Evolutionary conservation across 2,113 vertebrate species (phyloP), one percentile per base, ranked within the genome.

Genomic region (Lates calcarifer): DNA sequence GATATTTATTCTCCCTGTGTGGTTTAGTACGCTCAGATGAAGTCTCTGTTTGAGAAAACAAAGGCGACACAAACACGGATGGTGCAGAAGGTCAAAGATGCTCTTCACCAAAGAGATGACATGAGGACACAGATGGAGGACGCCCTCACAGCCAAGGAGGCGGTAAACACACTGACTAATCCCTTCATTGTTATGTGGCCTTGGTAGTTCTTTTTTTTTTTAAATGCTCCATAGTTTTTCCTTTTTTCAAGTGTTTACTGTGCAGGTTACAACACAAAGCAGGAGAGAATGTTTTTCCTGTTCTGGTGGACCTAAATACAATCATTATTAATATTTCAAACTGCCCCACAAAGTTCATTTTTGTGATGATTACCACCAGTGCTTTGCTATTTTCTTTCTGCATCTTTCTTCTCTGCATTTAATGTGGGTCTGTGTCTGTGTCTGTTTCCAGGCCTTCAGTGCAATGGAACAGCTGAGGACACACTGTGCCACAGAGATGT

Each of bases 381-480:
- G 4, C 14, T 26, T 62, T 68, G 12, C 37, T 47, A 11, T 62
- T 14, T 49, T 2, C 3, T 55, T 77, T 39, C 26, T 1, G 11
- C 20, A 28, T 4, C 22, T 10, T n/a, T 29, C 2, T 39, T 74
- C 5, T 15, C n/a, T 51, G 11, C 37, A 8, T 69, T n/a, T n/a
- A 22, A 65, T 22, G 4, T n/a, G n/a, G n/a, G n/a, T 67, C 49
- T 69, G 29, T 53, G 3, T 61, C 28, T 77, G 24, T 84, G 8
- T 86, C 6, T 77, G 22, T 83, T 74, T 77, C 39, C 20, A 97
- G 96, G 94, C 95, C 56, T 94, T 96, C 70, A 83, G 75, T 53
- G 92, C 91, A 2, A 86, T 94, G 47, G 95, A 97, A 29, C 94
- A 93, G 75, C 89, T 98, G 73, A 93, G 95, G 77, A 87, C 49